Conservation (phyloP, 2,113 vertebrate genomes). For the Solenodon paradoxus region DNA sequence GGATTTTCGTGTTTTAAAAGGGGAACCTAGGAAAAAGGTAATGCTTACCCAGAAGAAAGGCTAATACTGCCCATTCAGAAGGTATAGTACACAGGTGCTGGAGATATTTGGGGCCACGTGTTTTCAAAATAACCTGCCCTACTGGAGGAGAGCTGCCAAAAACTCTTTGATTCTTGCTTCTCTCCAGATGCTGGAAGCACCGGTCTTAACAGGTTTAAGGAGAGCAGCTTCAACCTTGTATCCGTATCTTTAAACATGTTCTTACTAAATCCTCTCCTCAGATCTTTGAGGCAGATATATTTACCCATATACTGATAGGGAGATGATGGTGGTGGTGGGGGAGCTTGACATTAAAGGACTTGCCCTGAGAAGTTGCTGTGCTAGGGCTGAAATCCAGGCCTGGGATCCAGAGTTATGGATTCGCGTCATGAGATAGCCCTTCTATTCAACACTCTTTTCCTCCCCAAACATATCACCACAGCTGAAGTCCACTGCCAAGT, state of each 20-base stretch:
- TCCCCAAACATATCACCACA: background rate
- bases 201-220: background rate
- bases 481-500: background rate
- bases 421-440: background rate
- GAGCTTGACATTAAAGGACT: background rate
- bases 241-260: background rate
- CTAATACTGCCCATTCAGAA: background rate
- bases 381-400: background rate
- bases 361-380: background rate
- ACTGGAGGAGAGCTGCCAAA: background rate
- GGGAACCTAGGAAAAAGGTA: background rate
- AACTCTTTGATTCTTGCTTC: background rate
- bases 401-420: background rate
- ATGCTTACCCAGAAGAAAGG: background rate
- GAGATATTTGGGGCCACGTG: background rate
- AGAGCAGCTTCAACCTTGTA: background rate
- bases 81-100: background rate
- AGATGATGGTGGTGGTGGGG: background rate
- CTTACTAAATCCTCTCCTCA: background rate
- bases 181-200: background rate
- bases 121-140: background rate
- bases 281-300: background rate
- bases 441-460: background rate
- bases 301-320: too few relatives aligned
- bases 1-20: background rate